Percentiles rank a stretch among this genome's conserved stretches.
phyloP scores from a whole-genome alignment of 2,797 vertebrate species.

The Rhinogobio ventralis region DNA sequence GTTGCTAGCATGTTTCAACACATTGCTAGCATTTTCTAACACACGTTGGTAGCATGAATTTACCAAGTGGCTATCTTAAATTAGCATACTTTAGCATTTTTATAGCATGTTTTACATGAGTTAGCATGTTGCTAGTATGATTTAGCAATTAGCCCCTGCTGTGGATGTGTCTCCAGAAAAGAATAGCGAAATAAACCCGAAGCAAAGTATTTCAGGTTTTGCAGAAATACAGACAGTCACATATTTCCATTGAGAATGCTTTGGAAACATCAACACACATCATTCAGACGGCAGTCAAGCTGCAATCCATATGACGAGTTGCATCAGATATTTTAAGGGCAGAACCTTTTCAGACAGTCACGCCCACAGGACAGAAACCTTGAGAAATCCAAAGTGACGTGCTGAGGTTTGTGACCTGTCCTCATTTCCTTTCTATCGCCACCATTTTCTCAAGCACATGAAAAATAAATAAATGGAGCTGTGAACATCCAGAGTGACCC shows the following conservation, averaged over 20 bases:
- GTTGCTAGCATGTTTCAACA: too few species aligned
- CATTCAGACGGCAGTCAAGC: conserved; percentile 6
- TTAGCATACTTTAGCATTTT: too few species aligned
- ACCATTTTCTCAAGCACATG: background rate
- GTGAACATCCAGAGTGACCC: background rate
- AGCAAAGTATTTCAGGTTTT: background rate
- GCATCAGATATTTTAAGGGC: conserved; percentile 1
- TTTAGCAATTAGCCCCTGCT: background rate
- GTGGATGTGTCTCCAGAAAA: background rate
- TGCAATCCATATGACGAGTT: background rate
- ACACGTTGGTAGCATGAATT: too few species aligned
- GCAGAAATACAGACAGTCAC: background rate
- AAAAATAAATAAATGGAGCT: background rate
- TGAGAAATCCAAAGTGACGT: conserved; percentile 2
- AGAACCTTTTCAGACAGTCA: background rate
- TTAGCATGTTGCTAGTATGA: background rate
- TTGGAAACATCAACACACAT: background rate
- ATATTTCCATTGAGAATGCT: background rate
- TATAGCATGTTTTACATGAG: too few species aligned
- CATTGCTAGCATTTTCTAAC: too few species aligned
- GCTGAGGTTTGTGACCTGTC: background rate
- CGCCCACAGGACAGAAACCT: background rate
- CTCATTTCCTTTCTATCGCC: background rate
- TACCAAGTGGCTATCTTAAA: background rate
- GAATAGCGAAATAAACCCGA: background rate